These are phyloP conservation scores for Scrobipalpa atriplicella DNA, from an alignment of 2,888 invertebrate species.

Conservation along the genomic window DNA sequence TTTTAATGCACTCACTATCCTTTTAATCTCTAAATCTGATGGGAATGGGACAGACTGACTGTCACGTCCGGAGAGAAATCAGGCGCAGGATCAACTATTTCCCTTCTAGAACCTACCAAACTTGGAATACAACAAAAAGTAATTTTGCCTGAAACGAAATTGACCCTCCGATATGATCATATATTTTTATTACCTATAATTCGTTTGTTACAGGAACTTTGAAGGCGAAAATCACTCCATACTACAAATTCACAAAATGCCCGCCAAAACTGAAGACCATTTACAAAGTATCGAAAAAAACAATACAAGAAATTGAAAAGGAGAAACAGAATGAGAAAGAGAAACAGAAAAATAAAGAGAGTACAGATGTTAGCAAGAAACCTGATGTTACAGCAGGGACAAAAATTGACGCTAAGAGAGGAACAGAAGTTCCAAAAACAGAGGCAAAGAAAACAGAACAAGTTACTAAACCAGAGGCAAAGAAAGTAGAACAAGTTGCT, in stretches of 20 bases:
- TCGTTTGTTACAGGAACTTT: conserved; percentile 54
- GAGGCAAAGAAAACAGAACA: neutral
- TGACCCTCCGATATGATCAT: no score
- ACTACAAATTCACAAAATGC: conserved; percentile 58
- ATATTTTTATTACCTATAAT: neutral
- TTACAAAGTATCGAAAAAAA: conserved; percentile 33
- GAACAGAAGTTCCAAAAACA: neutral
- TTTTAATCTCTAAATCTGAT: no score
- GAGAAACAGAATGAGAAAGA: neutral
- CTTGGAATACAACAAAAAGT: no score
- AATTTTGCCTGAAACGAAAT: no score
- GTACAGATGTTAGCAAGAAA: neutral
- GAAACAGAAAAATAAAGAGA: neutral
- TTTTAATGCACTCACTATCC: no score
- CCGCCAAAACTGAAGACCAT: conserved; percentile 55
- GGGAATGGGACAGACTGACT: no score
- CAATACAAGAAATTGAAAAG: neutral
- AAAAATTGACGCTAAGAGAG: neutral
- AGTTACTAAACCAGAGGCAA: neutral
- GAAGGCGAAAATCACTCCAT: conserved; percentile 53
- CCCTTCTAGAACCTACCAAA: no score
- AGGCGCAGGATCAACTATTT: no score
- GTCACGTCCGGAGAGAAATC: no score
- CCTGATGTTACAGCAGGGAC: neutral
- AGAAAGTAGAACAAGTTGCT: neutral